These are phyloP conservation scores for Siniperca knerii DNA, from an alignment of 2,113 vertebrate species.

Conservation along the genomic window DNA sequence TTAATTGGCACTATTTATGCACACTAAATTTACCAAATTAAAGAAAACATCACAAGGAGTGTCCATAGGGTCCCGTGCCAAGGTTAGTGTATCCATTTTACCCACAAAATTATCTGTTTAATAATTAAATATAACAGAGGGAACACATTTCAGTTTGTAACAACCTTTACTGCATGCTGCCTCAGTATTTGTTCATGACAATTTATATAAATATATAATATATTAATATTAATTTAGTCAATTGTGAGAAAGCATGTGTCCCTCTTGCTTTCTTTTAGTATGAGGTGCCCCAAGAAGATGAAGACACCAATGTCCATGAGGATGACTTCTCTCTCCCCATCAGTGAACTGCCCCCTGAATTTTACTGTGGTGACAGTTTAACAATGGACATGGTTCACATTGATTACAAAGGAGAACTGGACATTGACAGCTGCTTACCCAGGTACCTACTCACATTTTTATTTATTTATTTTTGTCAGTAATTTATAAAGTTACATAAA, in stretches of 20 bases:
- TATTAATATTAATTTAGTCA: background rate
- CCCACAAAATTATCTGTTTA: conserved; percentile 26
- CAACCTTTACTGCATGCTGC: conserved; percentile 49
- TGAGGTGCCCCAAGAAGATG: conserved; percentile 86
- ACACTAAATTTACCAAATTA: conserved; percentile 70
- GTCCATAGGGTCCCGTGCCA: conserved; percentile 74
- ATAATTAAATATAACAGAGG: conserved; percentile 36
- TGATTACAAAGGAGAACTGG: conserved; percentile 85
- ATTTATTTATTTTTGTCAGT: background rate
- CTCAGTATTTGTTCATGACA: conserved; percentile 21
- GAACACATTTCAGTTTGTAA: conserved; percentile 25
- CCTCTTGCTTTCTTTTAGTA: conserved; percentile 65
- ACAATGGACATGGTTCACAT: conserved; percentile 85
- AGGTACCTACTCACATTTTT: conserved; percentile 81
- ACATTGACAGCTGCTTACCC: conserved; percentile 85
- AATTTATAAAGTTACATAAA: background rate
- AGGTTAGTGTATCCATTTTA: conserved; percentile 82
- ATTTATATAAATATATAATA: too few relatives aligned
- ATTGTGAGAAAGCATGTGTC: background rate
- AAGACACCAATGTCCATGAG: conserved; percentile 85
- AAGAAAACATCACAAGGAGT: conserved; percentile 76
- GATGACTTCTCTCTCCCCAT: conserved; percentile 89
- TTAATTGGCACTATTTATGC: conserved; percentile 68
- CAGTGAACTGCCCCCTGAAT: conserved; percentile 87
- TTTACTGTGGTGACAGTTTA: conserved; percentile 87